Conservation (phyloP, 2,113 vertebrate species). For the Hyaena hyaena region DNA sequence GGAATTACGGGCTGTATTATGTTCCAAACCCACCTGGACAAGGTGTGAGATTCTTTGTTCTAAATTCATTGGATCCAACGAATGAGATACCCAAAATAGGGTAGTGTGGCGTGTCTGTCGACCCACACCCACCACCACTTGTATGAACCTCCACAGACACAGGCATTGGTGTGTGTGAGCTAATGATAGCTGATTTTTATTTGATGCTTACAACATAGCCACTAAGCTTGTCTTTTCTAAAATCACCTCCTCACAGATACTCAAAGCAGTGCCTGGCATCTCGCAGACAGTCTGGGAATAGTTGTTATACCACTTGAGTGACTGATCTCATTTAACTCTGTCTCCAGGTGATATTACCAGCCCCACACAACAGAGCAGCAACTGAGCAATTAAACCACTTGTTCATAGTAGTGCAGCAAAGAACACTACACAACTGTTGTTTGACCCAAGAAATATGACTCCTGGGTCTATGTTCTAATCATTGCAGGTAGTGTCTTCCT, state of each 20-base stretch:
- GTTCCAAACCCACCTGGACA: neutral
- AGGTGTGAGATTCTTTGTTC: neutral
- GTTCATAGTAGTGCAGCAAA: neutral
- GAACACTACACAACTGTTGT: neutral
- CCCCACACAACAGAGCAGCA: neutral
- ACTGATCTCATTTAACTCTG: neutral
- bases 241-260: constrained; percentile 36
- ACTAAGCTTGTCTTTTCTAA: constrained; percentile 44
- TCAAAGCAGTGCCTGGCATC: neutral
- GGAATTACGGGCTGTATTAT: neutral
- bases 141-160: neutral
- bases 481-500: neutral
- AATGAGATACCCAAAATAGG: constrained; percentile 12
- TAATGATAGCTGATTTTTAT: constrained; percentile 43
- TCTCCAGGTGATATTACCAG: neutral
- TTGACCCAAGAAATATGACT: constrained; percentile 17
- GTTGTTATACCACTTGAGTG: neutral
- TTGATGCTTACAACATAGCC: neutral
- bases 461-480: neutral
- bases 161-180: constrained; percentile 16
- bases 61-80: neutral
- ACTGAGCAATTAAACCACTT: neutral
- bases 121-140: constrained; percentile 39
- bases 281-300: neutral
- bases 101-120: neutral